Evolutionary conservation across 2,113 vertebrate species (phyloP).

Genomic region (Sigmodon hispidus): DNA sequence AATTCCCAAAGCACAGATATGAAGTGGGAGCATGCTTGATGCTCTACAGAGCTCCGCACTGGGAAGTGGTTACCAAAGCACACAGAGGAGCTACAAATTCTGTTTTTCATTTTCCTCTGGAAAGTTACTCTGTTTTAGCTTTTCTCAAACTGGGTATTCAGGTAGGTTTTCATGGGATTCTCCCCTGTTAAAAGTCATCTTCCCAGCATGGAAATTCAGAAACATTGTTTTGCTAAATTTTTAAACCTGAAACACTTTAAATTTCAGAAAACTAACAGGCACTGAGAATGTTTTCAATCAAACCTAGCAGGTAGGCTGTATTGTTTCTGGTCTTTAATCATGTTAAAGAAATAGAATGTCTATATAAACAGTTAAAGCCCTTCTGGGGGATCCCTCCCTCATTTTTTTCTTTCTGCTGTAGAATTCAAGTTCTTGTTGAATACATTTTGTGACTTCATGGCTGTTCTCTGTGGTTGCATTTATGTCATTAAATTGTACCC

Average conservation of each 20-base stretch:
- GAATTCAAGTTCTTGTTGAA: background rate
- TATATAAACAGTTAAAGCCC: background rate
- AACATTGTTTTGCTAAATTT: slow-evolving; percentile 25
- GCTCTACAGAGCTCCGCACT: background rate
- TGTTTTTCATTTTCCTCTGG: slow-evolving; percentile 25
- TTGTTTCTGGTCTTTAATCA: background rate
- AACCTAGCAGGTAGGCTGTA: background rate
- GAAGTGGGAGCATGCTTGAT: background rate
- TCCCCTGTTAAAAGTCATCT: background rate
- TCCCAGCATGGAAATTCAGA: slow-evolving; percentile 20
- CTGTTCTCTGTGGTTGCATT: background rate
- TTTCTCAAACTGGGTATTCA: slow-evolving; percentile 17
- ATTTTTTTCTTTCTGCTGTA: background rate
- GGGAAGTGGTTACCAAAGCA: background rate
- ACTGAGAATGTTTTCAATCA: background rate
- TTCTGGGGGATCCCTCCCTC: background rate
- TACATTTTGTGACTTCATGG: background rate
- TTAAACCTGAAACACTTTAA: slow-evolving; percentile 27
- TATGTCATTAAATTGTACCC: background rate
- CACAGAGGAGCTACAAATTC: background rate
- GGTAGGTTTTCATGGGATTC: background rate
- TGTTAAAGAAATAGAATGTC: background rate
- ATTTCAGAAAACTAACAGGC: background rate
- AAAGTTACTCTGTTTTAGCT: slow-evolving; percentile 8
- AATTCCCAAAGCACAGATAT: background rate